Percentiles rank a stretch among this genome's conserved stretches.
Evolutionary conservation across 2,888 invertebrate species (phyloP).

Genomic region (Eurytoma californica): DNA sequence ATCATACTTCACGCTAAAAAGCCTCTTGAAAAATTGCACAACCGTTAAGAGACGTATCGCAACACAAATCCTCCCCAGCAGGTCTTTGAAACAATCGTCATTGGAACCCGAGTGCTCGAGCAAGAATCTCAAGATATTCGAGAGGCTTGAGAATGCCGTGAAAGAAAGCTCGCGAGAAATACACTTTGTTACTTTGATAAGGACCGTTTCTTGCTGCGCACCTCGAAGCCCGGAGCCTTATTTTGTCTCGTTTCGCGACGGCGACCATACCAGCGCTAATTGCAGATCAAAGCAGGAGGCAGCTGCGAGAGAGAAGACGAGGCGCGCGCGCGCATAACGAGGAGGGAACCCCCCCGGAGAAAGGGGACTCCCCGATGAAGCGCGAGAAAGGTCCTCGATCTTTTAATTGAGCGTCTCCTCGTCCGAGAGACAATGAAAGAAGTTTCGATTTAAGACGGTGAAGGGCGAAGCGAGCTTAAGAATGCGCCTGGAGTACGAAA

Average conservation of each 20-base stretch:
- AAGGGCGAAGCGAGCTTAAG: neutral
- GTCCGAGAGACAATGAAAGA: neutral
- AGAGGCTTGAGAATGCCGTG: constrained; percentile 11
- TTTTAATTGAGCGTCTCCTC: constrained; percentile 47
- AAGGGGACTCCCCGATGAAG: constrained; percentile 1
- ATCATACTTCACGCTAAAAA: too few relatives aligned
- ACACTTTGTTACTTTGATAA: constrained; percentile 41
- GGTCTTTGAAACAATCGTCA: neutral
- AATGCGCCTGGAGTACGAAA: too few relatives aligned
- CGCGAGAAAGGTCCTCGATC: constrained; percentile 37
- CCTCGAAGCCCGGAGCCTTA: constrained; percentile 4
- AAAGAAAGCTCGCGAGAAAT: constrained; percentile 6
- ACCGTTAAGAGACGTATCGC: too few relatives aligned
- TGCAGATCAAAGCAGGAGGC: constrained; percentile 53
- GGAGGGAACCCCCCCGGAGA: neutral
- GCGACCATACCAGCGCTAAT: constrained; percentile 34
- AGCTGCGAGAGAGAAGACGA: neutral
- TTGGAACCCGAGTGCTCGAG: neutral
- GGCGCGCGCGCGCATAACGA: neutral
- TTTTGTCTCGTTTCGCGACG: constrained; percentile 23
- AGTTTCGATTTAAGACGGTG: neutral
- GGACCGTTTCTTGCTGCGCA: constrained; percentile 23
- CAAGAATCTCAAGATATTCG: neutral
- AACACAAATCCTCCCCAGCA: too few relatives aligned
- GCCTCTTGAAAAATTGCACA: too few relatives aligned